Base-by-base conservation (phyloP, 2,888 invertebrate species). In the Andrena minutula region DNA sequence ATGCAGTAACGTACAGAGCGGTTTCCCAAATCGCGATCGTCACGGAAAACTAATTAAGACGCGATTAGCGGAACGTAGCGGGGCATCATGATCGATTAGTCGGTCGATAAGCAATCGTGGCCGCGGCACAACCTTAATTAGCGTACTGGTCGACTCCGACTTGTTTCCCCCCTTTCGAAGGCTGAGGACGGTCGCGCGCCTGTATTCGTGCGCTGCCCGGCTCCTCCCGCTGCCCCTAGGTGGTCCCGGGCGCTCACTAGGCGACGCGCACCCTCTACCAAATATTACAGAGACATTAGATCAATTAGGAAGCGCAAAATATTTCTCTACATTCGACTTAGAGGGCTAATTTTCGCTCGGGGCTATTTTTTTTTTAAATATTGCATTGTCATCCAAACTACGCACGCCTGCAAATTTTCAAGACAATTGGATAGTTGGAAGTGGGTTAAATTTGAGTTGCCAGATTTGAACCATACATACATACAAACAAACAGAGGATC, bases 1-100 rank as follows among this genome's bases (percentile, higher is more conserved):
- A 65, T 63, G 60, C 69, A 75, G 47, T 10, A 65, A 61, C 56
- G 32, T 65, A 51, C 51, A 80, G 56, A 56, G 68, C 80, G 81
- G 75, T 83, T 84, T 86, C 72, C 63, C 79, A 79, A 85, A 86
- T 82, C 75, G 84, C 88, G 86, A 79, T 82, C 84, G 75, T 82
- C 84, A 89, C 84, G 88, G 87, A 89, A 92, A 91, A 90, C 91
- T 91, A 92, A 92, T 92, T 92, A 92, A 92, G 92, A 92, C 91
- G 90, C 90, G 91, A 92, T 92, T 92, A 92, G 90, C 90, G 89
- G 89, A 85, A 85, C 88, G 86, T 84, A 87, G 79, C 82, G 88
- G 87, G 89, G 89, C 88, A 90, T 90, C 91, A 91, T 90, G 91
- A 91, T 92, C 92, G 92, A 92, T 92, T 92, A 92, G 86, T 88